Percentiles rank a stretch among this genome's conserved stretches.
These are phyloP conservation scores for Microplitis demolitor DNA, from an alignment of 1,140 invertebrate genomes.

Conservation along the genomic window DNA sequence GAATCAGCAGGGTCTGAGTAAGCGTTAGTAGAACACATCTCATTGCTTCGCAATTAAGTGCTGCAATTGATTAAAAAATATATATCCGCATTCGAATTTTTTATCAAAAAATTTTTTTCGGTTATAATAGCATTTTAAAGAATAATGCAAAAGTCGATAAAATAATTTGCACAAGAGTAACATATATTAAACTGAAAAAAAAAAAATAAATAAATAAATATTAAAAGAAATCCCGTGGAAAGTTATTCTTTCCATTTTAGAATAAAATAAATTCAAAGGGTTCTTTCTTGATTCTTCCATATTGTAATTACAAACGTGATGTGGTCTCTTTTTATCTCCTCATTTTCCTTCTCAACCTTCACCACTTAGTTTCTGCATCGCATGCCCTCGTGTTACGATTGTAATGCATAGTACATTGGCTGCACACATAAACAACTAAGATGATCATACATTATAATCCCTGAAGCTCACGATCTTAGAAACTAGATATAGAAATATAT, in stretches of 20 bases:
- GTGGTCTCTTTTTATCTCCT: neutral
- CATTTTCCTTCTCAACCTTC: no score
- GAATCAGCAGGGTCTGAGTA: no score
- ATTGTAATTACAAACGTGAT: slow-evolving; percentile 16
- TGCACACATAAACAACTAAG: slow-evolving; percentile 1
- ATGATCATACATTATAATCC: slow-evolving; percentile 8
- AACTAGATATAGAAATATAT: neutral
- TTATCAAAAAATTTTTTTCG: no score
- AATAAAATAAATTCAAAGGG: slow-evolving; percentile 4
- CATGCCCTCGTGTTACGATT: slow-evolving; percentile 14
- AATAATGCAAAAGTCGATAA: no score
- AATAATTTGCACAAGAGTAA: neutral
- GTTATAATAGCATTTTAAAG: no score
- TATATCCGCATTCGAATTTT: no score
- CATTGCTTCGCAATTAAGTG: no score
- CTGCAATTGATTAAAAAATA: no score
- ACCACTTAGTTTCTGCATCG: neutral
- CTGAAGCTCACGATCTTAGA: slow-evolving; percentile 15
- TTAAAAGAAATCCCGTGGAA: neutral
- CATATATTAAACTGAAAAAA: neutral
- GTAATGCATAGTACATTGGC: slow-evolving; percentile 8
- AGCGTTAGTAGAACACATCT: no score
- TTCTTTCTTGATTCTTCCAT: neutral
- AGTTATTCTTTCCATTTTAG: neutral
- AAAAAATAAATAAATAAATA: neutral